A percentile compares a stretch with the other conserved stretches of the same genome.
Evolutionary conservation across 2,797 vertebrate species (phyloP).

Genomic region (Lateolabrax maculatus): DNA sequence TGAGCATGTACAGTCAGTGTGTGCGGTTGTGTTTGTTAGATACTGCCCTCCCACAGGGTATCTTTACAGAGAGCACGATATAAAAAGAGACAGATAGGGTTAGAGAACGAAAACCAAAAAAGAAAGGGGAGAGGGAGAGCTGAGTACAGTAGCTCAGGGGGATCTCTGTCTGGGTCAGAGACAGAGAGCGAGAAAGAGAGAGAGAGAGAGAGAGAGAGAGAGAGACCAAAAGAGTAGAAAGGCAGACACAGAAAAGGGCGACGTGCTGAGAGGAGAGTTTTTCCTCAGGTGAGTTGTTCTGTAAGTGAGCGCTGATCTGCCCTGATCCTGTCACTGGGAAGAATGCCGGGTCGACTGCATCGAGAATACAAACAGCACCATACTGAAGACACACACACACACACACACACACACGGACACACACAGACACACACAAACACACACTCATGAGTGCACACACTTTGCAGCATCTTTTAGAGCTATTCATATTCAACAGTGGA

Average conservation of each 20-base stretch:
- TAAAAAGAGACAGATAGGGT: conserved; percentile 81
- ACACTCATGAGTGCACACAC: conserved; percentile 7
- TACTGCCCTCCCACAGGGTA: conserved; percentile 79
- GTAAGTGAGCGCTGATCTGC: conserved; percentile 66
- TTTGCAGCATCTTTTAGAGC: conserved; percentile 60
- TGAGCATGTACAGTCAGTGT: conserved; percentile 50
- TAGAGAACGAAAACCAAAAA: conserved; percentile 72
- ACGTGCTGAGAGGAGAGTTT: conserved; percentile 75
- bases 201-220: conserved; percentile 1
- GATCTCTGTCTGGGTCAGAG: conserved; percentile 80
- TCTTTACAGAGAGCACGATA: conserved; percentile 74
- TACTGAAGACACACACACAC: conserved; percentile 40
- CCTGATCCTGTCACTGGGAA: conserved; percentile 73
- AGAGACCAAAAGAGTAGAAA: conserved; percentile 48
- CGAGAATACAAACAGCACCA: conserved; percentile 78
- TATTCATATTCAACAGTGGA: conserved; percentile 69
- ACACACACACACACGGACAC: conserved; percentile 35
- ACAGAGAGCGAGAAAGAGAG: conserved; percentile 59
- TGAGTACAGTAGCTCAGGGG: conserved; percentile 76
- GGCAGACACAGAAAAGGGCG: conserved; percentile 64
- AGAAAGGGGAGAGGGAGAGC: conserved; percentile 69
- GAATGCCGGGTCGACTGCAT: conserved; percentile 56
- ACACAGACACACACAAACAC: conserved; percentile 24
- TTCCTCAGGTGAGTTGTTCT: conserved; percentile 85
- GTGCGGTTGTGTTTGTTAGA: conserved; percentile 72